phyloP scores from a whole-genome alignment of 23 tunicate species.

The Ascidia mentula region DNA sequence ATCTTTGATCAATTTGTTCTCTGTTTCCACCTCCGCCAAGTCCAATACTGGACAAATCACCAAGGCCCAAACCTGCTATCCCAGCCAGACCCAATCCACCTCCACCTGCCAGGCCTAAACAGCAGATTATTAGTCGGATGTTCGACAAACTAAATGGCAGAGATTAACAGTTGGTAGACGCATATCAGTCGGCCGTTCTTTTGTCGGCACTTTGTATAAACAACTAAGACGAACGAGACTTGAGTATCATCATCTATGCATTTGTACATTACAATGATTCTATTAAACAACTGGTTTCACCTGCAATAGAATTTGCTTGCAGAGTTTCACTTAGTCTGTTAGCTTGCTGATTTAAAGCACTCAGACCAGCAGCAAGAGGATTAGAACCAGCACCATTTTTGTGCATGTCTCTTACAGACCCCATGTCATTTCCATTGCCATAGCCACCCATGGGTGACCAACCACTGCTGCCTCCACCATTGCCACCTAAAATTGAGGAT shows the following conservation, averaged over 20 bases:
- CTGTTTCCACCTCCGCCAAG: neutral
- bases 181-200: constrained; percentile 37
- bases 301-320: constrained; percentile 10
- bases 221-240: constrained; percentile 35
- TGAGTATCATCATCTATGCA: constrained; percentile 15
- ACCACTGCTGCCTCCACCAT: neutral
- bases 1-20: constrained; percentile 19
- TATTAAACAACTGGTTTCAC: too few species aligned
- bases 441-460: neutral
- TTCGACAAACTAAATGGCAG: too few species aligned
- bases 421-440: neutral
- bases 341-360: constrained; percentile 42
- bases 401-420: neutral
- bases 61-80: constrained; percentile 2
- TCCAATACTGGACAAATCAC: constrained; percentile 27
- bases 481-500: neutral
- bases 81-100: neutral
- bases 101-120: too few species aligned
- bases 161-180: too few species aligned
- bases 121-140: too few species aligned
- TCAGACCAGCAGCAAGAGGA: constrained; percentile 39
- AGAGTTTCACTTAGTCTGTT: constrained; percentile 34
- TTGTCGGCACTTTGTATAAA: constrained; percentile 20
- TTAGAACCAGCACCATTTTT: neutral
- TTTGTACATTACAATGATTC: neutral